Conservation (phyloP, 2,888 invertebrate genomes). For the Mycogona germanica region DNA sequence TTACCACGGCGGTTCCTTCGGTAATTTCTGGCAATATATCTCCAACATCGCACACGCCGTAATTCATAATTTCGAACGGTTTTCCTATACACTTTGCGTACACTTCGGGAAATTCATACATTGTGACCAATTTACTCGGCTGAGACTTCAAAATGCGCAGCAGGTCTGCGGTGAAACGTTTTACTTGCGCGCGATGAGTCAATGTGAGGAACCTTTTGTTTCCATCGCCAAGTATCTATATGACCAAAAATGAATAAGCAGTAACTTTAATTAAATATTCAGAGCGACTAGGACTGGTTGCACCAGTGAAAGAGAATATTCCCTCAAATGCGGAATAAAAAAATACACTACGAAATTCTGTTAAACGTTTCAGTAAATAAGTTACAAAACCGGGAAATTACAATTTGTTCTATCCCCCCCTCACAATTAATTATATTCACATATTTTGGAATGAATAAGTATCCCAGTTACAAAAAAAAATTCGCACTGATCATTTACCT, state of each 20-base stretch:
- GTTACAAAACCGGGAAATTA: no score
- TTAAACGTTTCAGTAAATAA: no score
- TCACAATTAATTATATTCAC: no score
- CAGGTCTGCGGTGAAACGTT: slow-evolving; percentile 84
- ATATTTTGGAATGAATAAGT: no score
- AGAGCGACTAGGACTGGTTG: no score
- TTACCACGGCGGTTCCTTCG: slow-evolving; percentile 32
- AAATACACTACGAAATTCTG: no score
- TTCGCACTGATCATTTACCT: slow-evolving; percentile 43
- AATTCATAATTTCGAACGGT: slow-evolving; percentile 62
- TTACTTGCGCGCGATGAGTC: slow-evolving; percentile 73
- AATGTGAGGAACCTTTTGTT: slow-evolving; percentile 73
- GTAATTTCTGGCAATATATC: slow-evolving; percentile 49
- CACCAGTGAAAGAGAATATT: no score
- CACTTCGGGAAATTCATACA: slow-evolving; percentile 56
- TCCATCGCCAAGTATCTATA: slow-evolving; percentile 78
- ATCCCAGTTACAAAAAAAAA: not conserved
- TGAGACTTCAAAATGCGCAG: slow-evolving; percentile 69
- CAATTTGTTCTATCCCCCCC: no score
- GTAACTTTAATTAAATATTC: not conserved
- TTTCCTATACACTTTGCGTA: slow-evolving; percentile 47
- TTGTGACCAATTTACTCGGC: slow-evolving; percentile 53
- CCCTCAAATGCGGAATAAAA: no score
- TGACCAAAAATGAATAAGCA: not conserved
- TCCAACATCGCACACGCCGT: slow-evolving; percentile 56